Evolutionary conservation across 2,888 invertebrate genomes (phyloP).

Genomic region (Drosophila bunnanda): DNA sequence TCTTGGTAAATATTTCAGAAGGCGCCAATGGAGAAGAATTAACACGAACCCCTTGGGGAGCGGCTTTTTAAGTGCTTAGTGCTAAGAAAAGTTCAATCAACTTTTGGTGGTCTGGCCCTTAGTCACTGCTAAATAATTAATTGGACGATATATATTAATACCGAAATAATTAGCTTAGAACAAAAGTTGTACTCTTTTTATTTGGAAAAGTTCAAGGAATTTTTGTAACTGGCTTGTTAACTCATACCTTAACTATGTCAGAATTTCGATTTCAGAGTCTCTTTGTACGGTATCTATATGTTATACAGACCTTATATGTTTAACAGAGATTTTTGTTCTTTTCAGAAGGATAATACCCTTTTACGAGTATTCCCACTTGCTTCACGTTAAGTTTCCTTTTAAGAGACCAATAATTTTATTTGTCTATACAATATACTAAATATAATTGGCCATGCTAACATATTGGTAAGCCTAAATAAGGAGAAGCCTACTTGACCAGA

Average conservation of each 20-base stretch:
- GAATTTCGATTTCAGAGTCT: too few relatives aligned
- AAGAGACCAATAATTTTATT: background rate
- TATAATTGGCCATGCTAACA: background rate
- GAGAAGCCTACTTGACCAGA: conserved; percentile 4
- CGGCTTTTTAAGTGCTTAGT: conserved; percentile 8
- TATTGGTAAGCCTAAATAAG: conserved; percentile 1
- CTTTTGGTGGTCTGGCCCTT: conserved; percentile 28
- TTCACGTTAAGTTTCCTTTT: background rate
- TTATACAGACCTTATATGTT: background rate
- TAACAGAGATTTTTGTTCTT: background rate
- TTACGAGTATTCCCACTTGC: too few relatives aligned
- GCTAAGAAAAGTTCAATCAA: conserved; percentile 64
- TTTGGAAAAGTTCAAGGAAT: background rate
- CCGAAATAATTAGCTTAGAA: background rate
- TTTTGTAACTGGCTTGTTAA: background rate
- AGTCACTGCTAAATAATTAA: conserved; percentile 57
- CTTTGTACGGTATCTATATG: background rate
- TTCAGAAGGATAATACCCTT: background rate
- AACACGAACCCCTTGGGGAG: conserved; percentile 20
- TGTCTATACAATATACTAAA: background rate
- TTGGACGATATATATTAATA: conserved; percentile 22
- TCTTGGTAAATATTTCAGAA: conserved; percentile 62
- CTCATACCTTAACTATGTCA: background rate
- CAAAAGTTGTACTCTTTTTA: conserved; percentile 17
- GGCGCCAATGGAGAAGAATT: conserved; percentile 32